Evolutionary conservation across 2,888 invertebrate genomes (phyloP).

Genomic region (Cistogaster globosa): DNA sequence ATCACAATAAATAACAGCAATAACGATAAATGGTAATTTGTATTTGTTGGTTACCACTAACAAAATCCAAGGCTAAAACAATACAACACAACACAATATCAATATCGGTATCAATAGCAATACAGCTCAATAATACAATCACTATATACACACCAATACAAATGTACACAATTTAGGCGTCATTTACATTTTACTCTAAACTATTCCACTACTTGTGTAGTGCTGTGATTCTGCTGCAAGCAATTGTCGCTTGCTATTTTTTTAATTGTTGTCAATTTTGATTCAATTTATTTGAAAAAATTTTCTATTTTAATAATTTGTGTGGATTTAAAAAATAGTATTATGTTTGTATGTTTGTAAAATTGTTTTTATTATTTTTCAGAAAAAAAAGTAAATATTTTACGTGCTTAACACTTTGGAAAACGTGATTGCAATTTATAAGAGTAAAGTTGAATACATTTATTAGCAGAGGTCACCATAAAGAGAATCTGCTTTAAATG

Average conservation of each 20-base stretch:
- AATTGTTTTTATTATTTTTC: too few relatives aligned
- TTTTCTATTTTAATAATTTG: conserved; percentile 17
- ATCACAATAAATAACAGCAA: conserved; percentile 32
- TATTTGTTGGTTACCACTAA: conserved; percentile 3
- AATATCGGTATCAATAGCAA: not conserved
- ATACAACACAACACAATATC: not conserved
- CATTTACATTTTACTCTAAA: conserved; percentile 5
- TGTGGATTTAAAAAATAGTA: not conserved
- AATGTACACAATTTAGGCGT: not conserved
- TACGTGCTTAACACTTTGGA: conserved; percentile 59
- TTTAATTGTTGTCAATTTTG: conserved; percentile 44
- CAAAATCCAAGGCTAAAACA: not conserved
- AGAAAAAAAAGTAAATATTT: conserved; percentile 46
- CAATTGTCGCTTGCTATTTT: not conserved
- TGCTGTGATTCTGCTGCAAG: not conserved
- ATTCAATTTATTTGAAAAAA: conserved; percentile 51
- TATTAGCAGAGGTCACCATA: not conserved
- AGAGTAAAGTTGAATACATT: not conserved
- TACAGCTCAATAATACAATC: not conserved
- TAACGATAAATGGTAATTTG: conserved; percentile 11
- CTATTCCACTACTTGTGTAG: conserved; percentile 4
- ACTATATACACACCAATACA: not conserved
- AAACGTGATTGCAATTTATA: conserved; percentile 17
- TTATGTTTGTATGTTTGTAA: not conserved
- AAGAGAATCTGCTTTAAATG: too few relatives aligned